Evolutionary conservation across 2,888 invertebrate species (phyloP).

Genomic region (Drosophila pegasa): DNA sequence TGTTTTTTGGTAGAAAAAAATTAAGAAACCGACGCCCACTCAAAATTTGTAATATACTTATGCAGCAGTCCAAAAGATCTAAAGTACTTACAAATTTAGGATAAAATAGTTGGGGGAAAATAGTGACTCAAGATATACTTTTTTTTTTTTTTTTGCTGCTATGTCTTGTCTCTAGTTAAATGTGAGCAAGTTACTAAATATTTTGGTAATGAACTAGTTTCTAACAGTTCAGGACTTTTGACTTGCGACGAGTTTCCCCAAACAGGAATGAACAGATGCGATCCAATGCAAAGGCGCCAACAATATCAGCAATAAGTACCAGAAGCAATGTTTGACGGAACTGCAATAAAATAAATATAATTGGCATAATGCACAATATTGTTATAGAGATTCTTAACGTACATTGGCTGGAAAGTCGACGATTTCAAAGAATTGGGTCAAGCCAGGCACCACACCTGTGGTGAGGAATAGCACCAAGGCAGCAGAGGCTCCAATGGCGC

Average conservation of each 20-base stretch:
- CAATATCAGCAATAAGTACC: slow-evolving; percentile 93
- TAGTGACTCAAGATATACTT: slow-evolving; percentile 12
- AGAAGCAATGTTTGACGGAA: slow-evolving; percentile 94
- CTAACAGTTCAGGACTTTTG: slow-evolving; percentile 73
- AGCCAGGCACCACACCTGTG: slow-evolving; percentile 92
- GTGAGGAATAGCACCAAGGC: slow-evolving; percentile 93
- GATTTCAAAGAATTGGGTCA: slow-evolving; percentile 96
- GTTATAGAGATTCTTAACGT: slow-evolving; percentile 80
- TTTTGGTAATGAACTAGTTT: slow-evolving; percentile 4
- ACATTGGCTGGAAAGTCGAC: slow-evolving; percentile 97
- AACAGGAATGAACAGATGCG: slow-evolving; percentile 93
- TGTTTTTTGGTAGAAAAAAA: slow-evolving; percentile 26
- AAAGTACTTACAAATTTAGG: slow-evolving; percentile 17
- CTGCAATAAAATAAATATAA: slow-evolving; percentile 86
- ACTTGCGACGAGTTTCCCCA: slow-evolving; percentile 90
- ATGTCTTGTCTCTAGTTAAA: slow-evolving; percentile 13
- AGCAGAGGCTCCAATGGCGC: slow-evolving; percentile 94
- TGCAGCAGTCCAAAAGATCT: slow-evolving; percentile 27
- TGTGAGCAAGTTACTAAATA: slow-evolving; percentile 2
- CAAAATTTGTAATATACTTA: slow-evolving; percentile 30
- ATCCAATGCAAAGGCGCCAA: slow-evolving; percentile 94
- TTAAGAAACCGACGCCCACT: slow-evolving; percentile 62
- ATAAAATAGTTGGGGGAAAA: slow-evolving; percentile 8
- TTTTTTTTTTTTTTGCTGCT: slow-evolving; percentile 9
- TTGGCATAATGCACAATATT: not conserved